Conservation (phyloP, 2,113 vertebrate genomes). For the Mesitornis unicolor region DNA sequence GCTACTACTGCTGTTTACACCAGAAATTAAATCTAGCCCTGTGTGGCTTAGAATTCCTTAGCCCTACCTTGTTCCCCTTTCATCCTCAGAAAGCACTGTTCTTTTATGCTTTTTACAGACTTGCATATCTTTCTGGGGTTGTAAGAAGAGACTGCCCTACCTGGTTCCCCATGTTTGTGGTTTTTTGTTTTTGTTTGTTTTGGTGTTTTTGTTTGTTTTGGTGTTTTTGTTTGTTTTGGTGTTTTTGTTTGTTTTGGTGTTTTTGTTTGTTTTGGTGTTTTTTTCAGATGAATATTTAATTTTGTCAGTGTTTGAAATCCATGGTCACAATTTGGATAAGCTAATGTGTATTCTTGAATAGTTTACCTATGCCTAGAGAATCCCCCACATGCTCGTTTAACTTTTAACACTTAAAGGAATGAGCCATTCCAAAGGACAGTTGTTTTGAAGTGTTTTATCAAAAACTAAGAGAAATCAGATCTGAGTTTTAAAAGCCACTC, state of each 20-base stretch:
- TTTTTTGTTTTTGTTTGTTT: too few relatives aligned
- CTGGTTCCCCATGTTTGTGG: neutral
- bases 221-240: too few relatives aligned
- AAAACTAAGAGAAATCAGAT: neutral
- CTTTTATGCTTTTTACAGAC: neutral
- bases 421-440: neutral
- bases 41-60: neutral
- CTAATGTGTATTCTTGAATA: neutral
- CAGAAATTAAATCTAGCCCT: neutral
- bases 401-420: neutral
- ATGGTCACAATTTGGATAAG: neutral
- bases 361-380: neutral
- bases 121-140: neutral
- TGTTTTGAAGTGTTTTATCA: neutral
- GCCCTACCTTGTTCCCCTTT: neutral
- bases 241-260: too few relatives aligned
- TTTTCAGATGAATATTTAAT: neutral
- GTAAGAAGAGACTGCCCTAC: neutral
- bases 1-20: neutral
- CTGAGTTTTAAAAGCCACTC: neutral
- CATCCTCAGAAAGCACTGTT: neutral
- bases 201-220: too few relatives aligned
- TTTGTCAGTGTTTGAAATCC: neutral
- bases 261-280: too few relatives aligned
- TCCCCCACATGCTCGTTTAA: neutral